Conservation (phyloP, 2,113 vertebrate species). For the Piprites chloris region DNA sequence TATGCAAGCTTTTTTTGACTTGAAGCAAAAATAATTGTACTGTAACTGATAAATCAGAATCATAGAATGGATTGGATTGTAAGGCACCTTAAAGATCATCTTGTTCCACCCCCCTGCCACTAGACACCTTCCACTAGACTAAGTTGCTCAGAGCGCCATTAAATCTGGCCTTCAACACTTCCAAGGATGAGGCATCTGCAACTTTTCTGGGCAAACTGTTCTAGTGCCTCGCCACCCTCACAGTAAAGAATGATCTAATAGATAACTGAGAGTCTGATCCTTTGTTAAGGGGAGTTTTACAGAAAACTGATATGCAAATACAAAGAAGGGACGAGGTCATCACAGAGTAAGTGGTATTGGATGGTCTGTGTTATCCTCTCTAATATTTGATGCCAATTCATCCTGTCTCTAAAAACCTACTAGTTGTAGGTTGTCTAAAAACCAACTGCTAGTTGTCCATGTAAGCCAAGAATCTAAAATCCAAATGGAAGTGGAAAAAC, state of each 20-base stretch:
- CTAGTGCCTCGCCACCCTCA: not conserved
- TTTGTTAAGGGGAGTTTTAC: not conserved
- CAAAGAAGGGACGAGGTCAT: not conserved
- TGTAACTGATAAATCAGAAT: not conserved
- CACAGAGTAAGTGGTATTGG: not conserved
- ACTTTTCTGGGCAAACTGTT: not conserved
- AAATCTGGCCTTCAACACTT: not conserved
- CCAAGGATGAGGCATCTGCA: not conserved
- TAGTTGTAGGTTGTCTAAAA: too few species aligned
- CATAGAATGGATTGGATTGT: not conserved
- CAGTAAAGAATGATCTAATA: not conserved
- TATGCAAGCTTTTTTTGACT: not conserved
- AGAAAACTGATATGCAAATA: not conserved
- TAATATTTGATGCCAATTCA: not conserved
- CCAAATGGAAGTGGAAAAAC: not conserved
- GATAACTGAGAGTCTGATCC: not conserved
- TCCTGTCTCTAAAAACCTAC: not conserved
- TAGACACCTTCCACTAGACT: not conserved
- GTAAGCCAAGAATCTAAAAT: not conserved
- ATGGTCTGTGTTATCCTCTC: not conserved
- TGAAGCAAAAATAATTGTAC: not conserved
- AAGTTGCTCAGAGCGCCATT: not conserved
- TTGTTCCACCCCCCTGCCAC: not conserved
- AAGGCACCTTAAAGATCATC: not conserved
- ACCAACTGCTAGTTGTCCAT: not conserved